Base-by-base conservation (phyloP, 2,888 invertebrate species). In the Idaea straminata region DNA sequence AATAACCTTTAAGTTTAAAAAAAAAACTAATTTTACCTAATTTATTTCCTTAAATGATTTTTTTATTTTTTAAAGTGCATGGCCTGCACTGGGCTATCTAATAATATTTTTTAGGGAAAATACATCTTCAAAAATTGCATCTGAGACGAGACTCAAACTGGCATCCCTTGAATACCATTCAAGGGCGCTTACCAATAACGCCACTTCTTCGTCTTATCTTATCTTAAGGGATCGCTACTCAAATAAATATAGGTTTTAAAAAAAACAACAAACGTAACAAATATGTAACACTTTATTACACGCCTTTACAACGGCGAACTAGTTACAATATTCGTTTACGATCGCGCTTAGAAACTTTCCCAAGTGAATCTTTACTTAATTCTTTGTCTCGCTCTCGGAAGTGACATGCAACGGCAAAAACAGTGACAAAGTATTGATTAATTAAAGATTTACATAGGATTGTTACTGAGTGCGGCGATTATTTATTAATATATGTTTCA, bases 221-320 rank as follows among this genome's bases (percentile, higher is more conserved):
- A n/a, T n/a, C n/a, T n/a, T n/a, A 13, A 10, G 47, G 47, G 3
- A 47, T 3, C 7, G 10, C 3, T 47, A 13, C 7, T 13, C 10
- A 10, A 10, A 3, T 10, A 47, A 47, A 47, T 7, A 47, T 47
- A 1, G 2, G 47, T 47, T 64, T 62, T 62, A 68, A 71, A 72
- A 64, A 78, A 75, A 81, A 82, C 81, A 72, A 72, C 67, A 68
- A 64, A 7, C 63, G 65, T 82, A 83, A 82, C 83, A 86, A 86
- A 85, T 85, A 86, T 84, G 86, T 85, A 88, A 87, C 84, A 85
- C 81, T 91, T 89, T 89, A 89, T 79, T 90, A 86, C 84, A 87
- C 83, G 85, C 83, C 84, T 83, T 77, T 85, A 87, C 85, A 88
- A 85, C 82, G 82, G 82, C 83, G 83, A 83, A 86, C 85, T 77